Evolutionary conservation across 2,888 invertebrate genomes (phyloP).

Genomic region (Chydorus sphaericus): DNA sequence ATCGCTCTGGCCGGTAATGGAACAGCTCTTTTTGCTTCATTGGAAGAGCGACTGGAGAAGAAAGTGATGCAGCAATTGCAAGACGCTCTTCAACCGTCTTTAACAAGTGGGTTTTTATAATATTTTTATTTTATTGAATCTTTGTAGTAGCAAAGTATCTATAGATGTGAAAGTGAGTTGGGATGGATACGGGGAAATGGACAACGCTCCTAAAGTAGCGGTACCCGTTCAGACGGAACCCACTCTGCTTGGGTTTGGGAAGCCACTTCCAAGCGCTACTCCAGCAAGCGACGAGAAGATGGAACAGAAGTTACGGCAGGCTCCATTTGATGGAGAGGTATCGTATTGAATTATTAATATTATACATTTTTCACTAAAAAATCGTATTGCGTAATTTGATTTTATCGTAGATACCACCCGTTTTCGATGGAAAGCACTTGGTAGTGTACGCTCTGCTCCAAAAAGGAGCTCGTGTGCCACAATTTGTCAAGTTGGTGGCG

Average conservation of each 20-base stretch:
- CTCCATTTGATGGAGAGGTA: background rate
- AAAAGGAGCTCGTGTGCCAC: background rate
- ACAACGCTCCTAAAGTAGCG: background rate
- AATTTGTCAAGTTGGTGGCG: background rate
- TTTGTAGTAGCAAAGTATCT: background rate
- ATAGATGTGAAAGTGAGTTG: slow-evolving; percentile 20
- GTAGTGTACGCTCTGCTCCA: slow-evolving; percentile 15
- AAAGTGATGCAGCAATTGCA: slow-evolving; percentile 23
- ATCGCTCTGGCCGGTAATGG: slow-evolving; percentile 28
- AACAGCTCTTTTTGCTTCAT: slow-evolving; percentile 25
- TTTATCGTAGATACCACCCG: slow-evolving; percentile 20
- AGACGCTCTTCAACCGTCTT: slow-evolving; percentile 21
- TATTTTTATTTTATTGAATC: background rate
- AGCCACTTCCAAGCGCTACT: slow-evolving; percentile 15
- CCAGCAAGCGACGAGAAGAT: background rate
- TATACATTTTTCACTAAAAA: no score
- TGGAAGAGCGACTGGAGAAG: slow-evolving; percentile 22
- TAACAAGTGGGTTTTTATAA: slow-evolving; percentile 17
- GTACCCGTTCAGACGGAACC: slow-evolving; percentile 18
- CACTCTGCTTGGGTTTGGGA: slow-evolving; percentile 22
- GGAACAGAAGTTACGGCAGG: background rate
- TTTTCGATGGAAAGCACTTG: slow-evolving; percentile 22
- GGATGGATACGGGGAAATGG: slow-evolving; percentile 15
- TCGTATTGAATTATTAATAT: no score
- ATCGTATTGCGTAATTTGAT: no score